Conservation (phyloP, 2,888 invertebrate species). For the Lasius fuliginosus region DNA sequence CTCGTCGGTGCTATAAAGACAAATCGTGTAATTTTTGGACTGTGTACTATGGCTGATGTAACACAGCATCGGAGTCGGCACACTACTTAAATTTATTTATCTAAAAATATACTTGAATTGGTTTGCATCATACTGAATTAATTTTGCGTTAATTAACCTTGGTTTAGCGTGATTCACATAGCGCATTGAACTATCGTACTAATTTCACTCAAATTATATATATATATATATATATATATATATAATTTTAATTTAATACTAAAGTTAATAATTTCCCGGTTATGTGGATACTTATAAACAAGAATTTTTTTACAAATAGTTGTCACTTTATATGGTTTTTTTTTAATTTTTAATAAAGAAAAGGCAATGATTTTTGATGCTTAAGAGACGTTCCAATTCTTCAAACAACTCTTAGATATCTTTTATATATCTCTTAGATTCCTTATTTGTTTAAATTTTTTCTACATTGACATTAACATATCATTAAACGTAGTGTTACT, state of each 20-base stretch:
- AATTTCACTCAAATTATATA: neutral
- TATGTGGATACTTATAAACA: neutral
- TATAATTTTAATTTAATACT: neutral
- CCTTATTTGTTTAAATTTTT: conserved; percentile 3
- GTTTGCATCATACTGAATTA: neutral
- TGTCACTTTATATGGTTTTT: neutral
- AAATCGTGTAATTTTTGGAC: neutral
- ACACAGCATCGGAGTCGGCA: neutral
- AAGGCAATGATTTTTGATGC: neutral
- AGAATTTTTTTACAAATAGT: neutral
- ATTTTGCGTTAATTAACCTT: neutral
- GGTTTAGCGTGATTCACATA: neutral
- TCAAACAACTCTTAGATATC: neutral
- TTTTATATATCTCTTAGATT: neutral
- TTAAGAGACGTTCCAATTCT: neutral
- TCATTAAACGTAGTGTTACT: neutral
- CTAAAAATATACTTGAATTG: neutral
- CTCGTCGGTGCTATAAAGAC: neutral
- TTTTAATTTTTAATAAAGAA: neutral
- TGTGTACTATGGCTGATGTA: neutral
- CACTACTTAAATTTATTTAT: neutral
- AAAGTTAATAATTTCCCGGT: neutral
- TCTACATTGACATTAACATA: neutral
- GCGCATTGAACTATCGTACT: neutral
- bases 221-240: neutral